Base-by-base conservation (phyloP, 2,113 vertebrate genomes). In the Poecilia latipinna region DNA sequence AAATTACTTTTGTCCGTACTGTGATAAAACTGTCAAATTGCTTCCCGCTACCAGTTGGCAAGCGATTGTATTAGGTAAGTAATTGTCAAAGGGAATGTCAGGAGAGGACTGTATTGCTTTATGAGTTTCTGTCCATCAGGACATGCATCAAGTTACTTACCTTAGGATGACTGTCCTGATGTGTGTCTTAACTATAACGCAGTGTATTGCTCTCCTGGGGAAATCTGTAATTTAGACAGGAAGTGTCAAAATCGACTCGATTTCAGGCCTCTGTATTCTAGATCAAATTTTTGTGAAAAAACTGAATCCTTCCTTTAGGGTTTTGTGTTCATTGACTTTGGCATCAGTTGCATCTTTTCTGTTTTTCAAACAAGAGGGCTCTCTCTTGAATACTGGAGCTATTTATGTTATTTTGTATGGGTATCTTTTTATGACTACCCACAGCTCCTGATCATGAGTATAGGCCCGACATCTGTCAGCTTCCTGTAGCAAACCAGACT, bases 1-100 rank as follows among this genome's bases (percentile, higher is more conserved):
- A 91, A 94, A 93, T 92, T 90, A 88, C 91, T 93, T 92, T 90
- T 88, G 91, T 93, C 82, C 89, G 90, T 83, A 78, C 89, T 88
- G 89, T 86, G 88, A 93, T 92, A 91, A 92, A 92, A 87, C 88
- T 92, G 91, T 93, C 92, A 89, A 75, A 79, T 83, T 72, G 83
- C 84, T 86, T 85, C 71, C 86, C 74, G 82, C 83, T 84, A 84
- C 85, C 91, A 91, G 87, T 86, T 92, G 89, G 90, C 86, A 83
- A 88, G 90, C 83, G 86, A 87, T 87, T 87, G 84, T 88, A 74
- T 88, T 87, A 87, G 88, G 85, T 85, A 90, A 92, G 88, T 91
- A 86, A 91, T 88, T 86, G 90, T 91, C 83, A 89, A 84, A 91
- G 79, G 74, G 76, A 67, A 85, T 86, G 85, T 86, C 84, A 85